A percentile compares a stretch with the other conserved stretches of the same genome.
Conservation (phyloP, 2,888 invertebrate genomes). For the Lithosia quadra region DNA sequence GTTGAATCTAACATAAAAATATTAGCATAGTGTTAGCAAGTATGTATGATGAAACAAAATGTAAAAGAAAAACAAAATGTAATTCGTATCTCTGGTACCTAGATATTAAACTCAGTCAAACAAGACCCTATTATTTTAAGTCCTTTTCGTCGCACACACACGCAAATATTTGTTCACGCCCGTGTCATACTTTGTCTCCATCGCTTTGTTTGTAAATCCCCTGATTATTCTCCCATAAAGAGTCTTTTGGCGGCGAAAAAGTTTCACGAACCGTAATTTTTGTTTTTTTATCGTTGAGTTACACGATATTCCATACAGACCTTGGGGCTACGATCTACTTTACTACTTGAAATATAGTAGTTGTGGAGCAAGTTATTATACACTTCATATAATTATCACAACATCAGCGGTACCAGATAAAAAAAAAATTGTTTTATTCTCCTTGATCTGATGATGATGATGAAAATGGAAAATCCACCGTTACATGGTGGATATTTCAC, state of each 20-base stretch:
- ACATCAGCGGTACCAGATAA: background rate
- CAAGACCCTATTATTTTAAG: slow-evolving; percentile 4
- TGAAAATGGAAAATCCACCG: too few relatives aligned
- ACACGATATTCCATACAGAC: slow-evolving; percentile 1
- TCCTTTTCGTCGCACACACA: slow-evolving; percentile 4
- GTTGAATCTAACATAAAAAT: background rate
- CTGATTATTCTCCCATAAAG: slow-evolving; percentile 1
- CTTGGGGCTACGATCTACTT: background rate
- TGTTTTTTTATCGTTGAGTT: slow-evolving; percentile 4
- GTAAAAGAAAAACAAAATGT: slow-evolving; percentile 1
- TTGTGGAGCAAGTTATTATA: background rate
- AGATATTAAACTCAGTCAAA: slow-evolving; percentile 2
- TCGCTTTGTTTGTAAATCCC: slow-evolving; percentile 4
- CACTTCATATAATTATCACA: background rate
- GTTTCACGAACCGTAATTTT: slow-evolving; percentile 4
- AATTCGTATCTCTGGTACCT: background rate
- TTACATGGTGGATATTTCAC: too few relatives aligned
- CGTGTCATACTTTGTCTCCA: slow-evolving; percentile 2
- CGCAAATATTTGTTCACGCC: slow-evolving; percentile 4
- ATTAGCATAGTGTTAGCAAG: background rate
- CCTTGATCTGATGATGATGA: too few relatives aligned
- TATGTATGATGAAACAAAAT: background rate
- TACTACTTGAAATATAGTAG: background rate
- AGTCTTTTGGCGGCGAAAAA: slow-evolving; percentile 4
- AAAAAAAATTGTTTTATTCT: too few relatives aligned